These are phyloP conservation scores for Ceramica pisi DNA, from an alignment of 2,888 invertebrate genomes.

Conservation along the genomic window DNA sequence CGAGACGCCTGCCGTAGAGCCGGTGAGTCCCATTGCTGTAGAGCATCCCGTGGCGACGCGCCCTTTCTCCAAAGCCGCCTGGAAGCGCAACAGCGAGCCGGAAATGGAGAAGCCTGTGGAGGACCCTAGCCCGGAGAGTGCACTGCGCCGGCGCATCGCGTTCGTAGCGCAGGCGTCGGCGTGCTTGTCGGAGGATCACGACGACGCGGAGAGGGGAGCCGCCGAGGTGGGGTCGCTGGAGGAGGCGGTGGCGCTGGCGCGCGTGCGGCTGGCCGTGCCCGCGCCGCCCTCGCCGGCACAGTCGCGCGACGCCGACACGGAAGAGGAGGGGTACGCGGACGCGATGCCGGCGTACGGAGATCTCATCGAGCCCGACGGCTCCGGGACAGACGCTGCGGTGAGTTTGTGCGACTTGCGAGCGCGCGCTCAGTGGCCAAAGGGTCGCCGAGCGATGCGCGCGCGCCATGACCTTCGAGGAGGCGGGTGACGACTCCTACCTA, in stretches of 20 bases:
- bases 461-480: slow-evolving; percentile 90
- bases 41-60: slow-evolving; percentile 89
- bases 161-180: slow-evolving; percentile 90
- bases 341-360: slow-evolving; percentile 90
- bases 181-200: slow-evolving; percentile 89
- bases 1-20: slow-evolving; percentile 57
- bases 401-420: slow-evolving; percentile 73
- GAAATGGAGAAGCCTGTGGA: slow-evolving; percentile 86
- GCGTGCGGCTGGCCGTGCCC: slow-evolving; percentile 85
- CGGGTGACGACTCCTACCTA: slow-evolving; percentile 87
- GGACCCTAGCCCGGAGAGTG: slow-evolving; percentile 86
- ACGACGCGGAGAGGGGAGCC: slow-evolving; percentile 84
- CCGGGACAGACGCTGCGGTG: slow-evolving; percentile 80
- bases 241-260: slow-evolving; percentile 88
- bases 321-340: slow-evolving; percentile 87
- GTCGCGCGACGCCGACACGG: slow-evolving; percentile 84
- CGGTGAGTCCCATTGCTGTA: slow-evolving; percentile 84
- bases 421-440: slow-evolving; percentile 79
- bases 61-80: slow-evolving; percentile 90
- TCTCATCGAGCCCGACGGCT: slow-evolving; percentile 86
- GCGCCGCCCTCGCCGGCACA: slow-evolving; percentile 82
- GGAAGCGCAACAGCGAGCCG: slow-evolving; percentile 83
- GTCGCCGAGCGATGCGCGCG: slow-evolving; percentile 87
- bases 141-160: slow-evolving; percentile 87
- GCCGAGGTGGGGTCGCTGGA: slow-evolving; percentile 88